Base-by-base conservation (phyloP, 2,797 vertebrate genomes). In the Pangasius larnaudii region DNA sequence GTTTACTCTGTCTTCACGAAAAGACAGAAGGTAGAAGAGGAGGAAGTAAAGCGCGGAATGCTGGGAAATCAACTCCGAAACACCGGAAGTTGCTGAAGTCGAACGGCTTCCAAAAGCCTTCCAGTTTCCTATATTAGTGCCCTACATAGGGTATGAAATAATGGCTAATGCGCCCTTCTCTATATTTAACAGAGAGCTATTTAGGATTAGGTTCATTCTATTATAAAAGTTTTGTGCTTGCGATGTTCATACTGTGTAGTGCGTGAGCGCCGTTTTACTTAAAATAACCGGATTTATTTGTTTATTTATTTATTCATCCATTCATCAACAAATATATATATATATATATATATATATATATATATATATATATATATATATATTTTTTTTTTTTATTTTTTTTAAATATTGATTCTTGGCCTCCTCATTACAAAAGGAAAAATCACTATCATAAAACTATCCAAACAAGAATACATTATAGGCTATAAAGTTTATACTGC, bases 1-100 rank as follows among this genome's bases (percentile, higher is more conserved):
- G 80, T 49, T 89, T 7, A 27, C 59, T 78, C 91, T 92, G 92
- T 46, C 88, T 88, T 67, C 80, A 14, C 86, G 42, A n/a, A 90
- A 42, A 92, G 86, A 93, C 91, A 92, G 91, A 91, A 91, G 86
- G 82, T 56, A 86, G 83, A 92, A 93, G 89, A 93, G 93, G 3
- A 85, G 83, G 92, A 91, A 79, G 27, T 65, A 19, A 42, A 24
- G 89, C 71, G 51, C 27, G 71, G 90, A 39, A 80, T 49, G 72
- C 88, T 87, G 85, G 93, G 90, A 91, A 88, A 86, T 90, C 75
- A 19, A 56, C 71, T 27, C 10, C n/a, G 56, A 36, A 18, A 22
- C 56, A 74, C 69, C 87, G 91, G 86, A 91, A 87, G 85, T 87
- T 18, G 53, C 24, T 58, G n/a, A 30, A 67, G 19, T 0, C 11